Evolutionary conservation across 2,113 vertebrate genomes (phyloP).

Genomic region (Chelonoidis abingdonii): DNA sequence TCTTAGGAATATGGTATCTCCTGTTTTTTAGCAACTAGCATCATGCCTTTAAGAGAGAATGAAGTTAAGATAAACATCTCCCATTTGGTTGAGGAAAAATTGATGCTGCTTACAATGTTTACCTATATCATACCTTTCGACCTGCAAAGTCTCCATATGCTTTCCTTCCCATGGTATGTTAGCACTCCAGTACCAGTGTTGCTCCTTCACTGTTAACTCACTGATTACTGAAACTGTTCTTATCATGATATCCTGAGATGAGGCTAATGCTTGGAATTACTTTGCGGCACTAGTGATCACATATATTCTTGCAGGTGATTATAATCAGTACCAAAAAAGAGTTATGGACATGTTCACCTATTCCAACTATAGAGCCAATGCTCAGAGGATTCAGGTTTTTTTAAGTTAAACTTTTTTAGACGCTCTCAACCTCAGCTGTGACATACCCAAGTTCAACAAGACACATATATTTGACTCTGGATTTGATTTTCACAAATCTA

Average conservation of each 20-base stretch:
- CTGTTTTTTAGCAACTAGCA: not conserved
- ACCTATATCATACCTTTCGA: not conserved
- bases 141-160: not conserved
- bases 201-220: not conserved
- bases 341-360: not conserved
- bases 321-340: not conserved
- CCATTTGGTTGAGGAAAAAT: not conserved
- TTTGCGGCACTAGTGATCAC: not conserved
- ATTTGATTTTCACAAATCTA: not conserved
- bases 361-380: not conserved
- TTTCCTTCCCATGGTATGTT: not conserved
- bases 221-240: not conserved
- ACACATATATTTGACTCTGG: not conserved
- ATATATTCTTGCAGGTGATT: not conserved
- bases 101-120: not conserved
- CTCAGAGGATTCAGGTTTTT: not conserved
- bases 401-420: not conserved
- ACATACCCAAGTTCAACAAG: not conserved
- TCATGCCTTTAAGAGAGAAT: not conserved
- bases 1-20: not conserved
- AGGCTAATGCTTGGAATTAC: not conserved
- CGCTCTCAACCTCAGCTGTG: not conserved
- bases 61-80: not conserved
- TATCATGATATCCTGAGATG: not conserved
- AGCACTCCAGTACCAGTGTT: not conserved